Base-by-base conservation (phyloP, 1,140 invertebrate genomes). In the Hyphantria cunea region DNA sequence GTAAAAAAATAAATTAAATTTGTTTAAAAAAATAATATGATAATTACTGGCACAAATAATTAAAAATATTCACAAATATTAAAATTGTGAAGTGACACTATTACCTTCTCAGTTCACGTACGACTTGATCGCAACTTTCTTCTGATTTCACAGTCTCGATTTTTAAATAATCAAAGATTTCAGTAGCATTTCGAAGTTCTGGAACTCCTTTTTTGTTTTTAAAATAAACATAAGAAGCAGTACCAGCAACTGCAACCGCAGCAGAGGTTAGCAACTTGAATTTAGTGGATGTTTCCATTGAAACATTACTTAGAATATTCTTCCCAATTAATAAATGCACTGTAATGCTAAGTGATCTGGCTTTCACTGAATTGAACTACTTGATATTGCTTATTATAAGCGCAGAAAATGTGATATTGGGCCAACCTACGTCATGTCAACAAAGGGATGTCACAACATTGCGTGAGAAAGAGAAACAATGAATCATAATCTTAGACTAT, bases 91-190 rank as follows among this genome's bases (percentile, higher is more conserved):
- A n/a, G 0, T 32, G 7, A 17, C 17, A 10, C 61, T 39, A 8
- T 66, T 74, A 89, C 86, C 74, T 82, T 42, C 66, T 61, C 56
- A 89, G 58, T 67, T 85, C 78, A 13, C 31, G 14, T 9, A 86
- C 64, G 5, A 79, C 72, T 52, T 70, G 44, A 48, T 83, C 55
- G 17, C 85, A 80, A 6, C 60, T 15, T 6, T 72, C 66, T 67
- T 81, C 77, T 41, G 69, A 74, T 31, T 60, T 68, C 8, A 84
- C 71, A 14, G 68, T 76, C 64, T 74, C 68, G 17, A 88, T 80
- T 49, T 52, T 68, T 48, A 89, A 68, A 63, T 89, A 79, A 25
- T 77, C 68, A 25, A 88, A 72, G 9, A 69, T 74, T 32, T 82
- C 70, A 6, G 13, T 39, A 50, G 80, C 74, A 39, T 67, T 58